Conservation (phyloP, 53 echinoderm and acorn worm species). For the Holothuria leucospilota region DNA sequence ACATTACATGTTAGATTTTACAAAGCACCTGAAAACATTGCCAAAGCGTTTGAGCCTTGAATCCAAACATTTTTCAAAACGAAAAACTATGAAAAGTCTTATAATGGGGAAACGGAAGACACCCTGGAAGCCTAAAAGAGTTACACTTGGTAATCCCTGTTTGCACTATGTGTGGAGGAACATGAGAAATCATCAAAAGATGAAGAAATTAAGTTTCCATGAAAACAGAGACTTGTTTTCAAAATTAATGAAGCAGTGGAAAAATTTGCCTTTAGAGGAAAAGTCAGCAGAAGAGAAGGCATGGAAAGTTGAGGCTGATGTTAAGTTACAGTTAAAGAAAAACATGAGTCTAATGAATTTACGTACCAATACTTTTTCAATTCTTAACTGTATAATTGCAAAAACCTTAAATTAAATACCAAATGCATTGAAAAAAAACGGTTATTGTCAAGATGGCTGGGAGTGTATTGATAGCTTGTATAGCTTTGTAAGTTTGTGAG, state of each 20-base stretch:
- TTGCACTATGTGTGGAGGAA: background rate
- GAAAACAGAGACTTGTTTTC: background rate
- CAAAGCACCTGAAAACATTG: background rate
- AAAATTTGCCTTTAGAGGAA: background rate
- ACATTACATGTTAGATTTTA: background rate
- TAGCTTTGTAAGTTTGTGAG: no score
- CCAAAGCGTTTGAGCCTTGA: background rate
- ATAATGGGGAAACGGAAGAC: background rate
- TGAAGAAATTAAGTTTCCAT: background rate
- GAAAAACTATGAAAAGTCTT: background rate
- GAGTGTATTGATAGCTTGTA: no score
- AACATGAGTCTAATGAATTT: background rate
- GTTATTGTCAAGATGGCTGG: no score
- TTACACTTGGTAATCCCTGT: background rate
- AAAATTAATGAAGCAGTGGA: background rate
- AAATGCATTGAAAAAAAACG: no score
- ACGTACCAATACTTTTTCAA: background rate
- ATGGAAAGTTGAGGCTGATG: background rate
- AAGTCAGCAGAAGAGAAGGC: background rate
- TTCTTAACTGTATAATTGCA: no score
- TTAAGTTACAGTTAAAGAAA: background rate
- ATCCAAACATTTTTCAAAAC: background rate
- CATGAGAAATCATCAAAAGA: background rate
- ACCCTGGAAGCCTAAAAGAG: background rate
- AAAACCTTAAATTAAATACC: no score